phyloP scores from a whole-genome alignment of 2,113 vertebrate genomes.

The Onychorhynchus coronatus region DNA sequence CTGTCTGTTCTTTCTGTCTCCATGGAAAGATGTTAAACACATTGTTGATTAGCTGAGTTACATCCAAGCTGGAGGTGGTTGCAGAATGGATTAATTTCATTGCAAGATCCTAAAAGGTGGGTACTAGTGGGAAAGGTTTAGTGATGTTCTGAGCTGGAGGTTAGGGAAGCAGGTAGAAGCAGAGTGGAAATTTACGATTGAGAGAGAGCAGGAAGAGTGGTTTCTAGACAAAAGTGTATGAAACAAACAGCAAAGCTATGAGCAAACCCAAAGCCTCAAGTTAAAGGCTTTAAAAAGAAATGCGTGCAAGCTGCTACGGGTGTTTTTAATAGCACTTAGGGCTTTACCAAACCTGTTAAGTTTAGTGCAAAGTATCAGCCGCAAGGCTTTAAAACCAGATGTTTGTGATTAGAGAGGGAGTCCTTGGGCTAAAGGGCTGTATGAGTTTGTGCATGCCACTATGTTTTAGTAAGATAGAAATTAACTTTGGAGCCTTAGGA shows the following conservation, averaged over 20 bases:
- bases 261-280: neutral
- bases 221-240: neutral
- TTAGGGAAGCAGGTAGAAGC: neutral
- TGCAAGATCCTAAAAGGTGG: neutral
- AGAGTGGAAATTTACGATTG: neutral
- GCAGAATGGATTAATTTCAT: neutral
- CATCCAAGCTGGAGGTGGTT: neutral
- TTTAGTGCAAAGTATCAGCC: neutral
- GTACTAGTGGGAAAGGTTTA: neutral
- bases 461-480: neutral
- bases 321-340: neutral
- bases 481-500: neutral
- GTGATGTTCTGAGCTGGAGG: neutral
- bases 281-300: neutral
- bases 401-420: neutral
- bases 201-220: neutral
- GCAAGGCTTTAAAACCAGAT: neutral
- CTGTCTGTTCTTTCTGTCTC: neutral
- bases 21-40: neutral
- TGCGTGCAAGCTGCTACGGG: neutral
- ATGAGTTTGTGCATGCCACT: neutral
- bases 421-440: neutral
- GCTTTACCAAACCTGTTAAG: neutral
- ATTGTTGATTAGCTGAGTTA: neutral
- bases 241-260: neutral